Evolutionary conservation across 2,888 invertebrate species (phyloP).

Genomic region (Phasia obesa): DNA sequence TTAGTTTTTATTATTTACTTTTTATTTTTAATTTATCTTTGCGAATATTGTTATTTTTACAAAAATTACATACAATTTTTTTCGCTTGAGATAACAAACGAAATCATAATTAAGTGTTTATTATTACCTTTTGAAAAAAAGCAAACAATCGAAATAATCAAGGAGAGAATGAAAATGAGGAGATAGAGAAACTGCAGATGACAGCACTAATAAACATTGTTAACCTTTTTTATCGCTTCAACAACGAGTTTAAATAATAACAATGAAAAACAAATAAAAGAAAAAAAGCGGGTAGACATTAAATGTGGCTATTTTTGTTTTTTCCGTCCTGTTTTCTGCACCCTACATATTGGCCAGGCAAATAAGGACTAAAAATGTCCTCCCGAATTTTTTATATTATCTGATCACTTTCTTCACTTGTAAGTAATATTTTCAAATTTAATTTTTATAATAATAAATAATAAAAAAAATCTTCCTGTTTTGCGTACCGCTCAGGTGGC

Average conservation of each 20-base stretch:
- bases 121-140: slow-evolving; percentile 24
- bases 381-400: no score
- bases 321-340: background rate
- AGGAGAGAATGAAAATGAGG: slow-evolving; percentile 1
- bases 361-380: background rate
- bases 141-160: background rate
- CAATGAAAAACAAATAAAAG: slow-evolving; percentile 1
- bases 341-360: background rate
- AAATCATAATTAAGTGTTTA: slow-evolving; percentile 65
- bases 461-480: no score
- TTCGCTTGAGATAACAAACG: slow-evolving; percentile 58
- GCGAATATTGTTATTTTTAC: slow-evolving; percentile 35
- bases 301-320: background rate
- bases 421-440: no score
- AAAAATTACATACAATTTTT: slow-evolving; percentile 45
- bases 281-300: background rate
- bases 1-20: slow-evolving; percentile 29
- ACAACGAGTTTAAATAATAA: slow-evolving; percentile 15
- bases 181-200: slow-evolving; percentile 43
- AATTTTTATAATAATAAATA: no score
- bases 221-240: slow-evolving; percentile 51
- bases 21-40: slow-evolving; percentile 43
- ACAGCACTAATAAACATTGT: slow-evolving; percentile 62
- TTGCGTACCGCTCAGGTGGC: no score
- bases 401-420: no score